Evolutionary conservation across 2,797 vertebrate species (phyloP).

Genomic region (Siniperca scherzeri): DNA sequence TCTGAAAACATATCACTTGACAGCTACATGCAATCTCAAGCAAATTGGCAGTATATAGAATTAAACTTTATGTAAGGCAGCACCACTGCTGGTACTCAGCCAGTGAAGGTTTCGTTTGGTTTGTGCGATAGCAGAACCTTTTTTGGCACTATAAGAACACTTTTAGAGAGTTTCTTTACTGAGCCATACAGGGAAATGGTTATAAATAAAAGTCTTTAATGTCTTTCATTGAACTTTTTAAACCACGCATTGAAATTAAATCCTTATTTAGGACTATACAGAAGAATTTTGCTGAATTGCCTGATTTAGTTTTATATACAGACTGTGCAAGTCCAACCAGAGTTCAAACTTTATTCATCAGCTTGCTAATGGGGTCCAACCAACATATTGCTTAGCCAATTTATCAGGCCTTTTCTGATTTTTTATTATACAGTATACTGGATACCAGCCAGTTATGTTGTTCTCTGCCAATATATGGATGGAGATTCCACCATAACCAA

Average conservation of each 20-base stretch:
- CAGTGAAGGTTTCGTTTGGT: not conserved
- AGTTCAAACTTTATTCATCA: conserved; percentile 28
- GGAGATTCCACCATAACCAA: not conserved
- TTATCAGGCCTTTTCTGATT: conserved; percentile 5
- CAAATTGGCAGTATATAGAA: conserved; percentile 32
- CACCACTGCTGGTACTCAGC: not conserved
- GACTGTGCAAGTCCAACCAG: not conserved
- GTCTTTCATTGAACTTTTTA: conserved; percentile 6
- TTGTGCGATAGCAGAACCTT: conserved; percentile 10
- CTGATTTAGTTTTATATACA: conserved; percentile 22
- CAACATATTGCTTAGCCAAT: conserved; percentile 20
- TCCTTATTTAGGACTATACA: not conserved
- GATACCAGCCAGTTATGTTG: conserved; percentile 15
- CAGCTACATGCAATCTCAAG: conserved; percentile 40
- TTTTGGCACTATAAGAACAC: not conserved
- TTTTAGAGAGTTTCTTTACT: conserved; percentile 6
- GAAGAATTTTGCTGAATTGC: not conserved
- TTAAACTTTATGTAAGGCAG: conserved; percentile 21
- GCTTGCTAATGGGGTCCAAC: conserved; percentile 24
- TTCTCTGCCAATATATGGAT: conserved; percentile 15
- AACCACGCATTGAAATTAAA: conserved; percentile 18
- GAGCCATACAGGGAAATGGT: not conserved
- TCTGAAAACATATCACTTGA: conserved; percentile 33
- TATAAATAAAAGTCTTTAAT: conserved; percentile 7
- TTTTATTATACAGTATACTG: not conserved